phyloP scores from a whole-genome alignment of 2,888 invertebrate species.

The Acanthosepion pharaonis region DNA sequence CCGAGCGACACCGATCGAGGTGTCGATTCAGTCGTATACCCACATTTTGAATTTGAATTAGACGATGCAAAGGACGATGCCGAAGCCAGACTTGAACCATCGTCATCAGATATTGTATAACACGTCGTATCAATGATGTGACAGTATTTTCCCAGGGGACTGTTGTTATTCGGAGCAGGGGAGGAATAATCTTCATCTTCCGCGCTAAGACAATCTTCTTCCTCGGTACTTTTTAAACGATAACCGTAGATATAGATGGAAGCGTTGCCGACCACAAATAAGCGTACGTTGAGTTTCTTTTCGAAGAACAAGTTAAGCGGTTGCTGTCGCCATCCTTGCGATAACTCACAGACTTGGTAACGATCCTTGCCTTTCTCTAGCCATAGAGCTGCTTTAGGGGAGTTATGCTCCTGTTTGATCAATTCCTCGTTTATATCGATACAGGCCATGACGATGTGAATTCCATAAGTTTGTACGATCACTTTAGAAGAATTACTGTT shows the following conservation, averaged over 20 bases:
- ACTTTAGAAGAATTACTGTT: not conserved
- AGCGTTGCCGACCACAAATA: not conserved
- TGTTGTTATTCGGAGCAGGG: not conserved
- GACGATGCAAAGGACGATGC: not conserved
- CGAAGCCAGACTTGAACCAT: not conserved
- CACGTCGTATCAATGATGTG: not conserved
- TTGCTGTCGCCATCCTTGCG: not conserved
- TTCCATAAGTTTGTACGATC: not conserved
- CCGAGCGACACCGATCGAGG: not conserved
- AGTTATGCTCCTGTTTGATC: not conserved
- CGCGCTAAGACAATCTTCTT: accelerated
- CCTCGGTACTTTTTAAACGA: not conserved
- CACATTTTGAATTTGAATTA: not conserved
- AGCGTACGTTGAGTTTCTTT: not conserved
- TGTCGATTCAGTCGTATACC: not conserved
- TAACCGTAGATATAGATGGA: not conserved
- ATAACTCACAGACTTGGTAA: not conserved
- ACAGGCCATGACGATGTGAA: not conserved
- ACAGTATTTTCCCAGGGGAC: not conserved
- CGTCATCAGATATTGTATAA: not conserved
- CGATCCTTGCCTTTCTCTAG: not conserved
- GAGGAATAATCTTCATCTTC: not conserved
- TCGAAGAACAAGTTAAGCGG: not conserved
- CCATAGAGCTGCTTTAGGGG: not conserved
- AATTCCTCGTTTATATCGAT: not conserved